Evolutionary conservation across 2,797 vertebrate genomes (phyloP), one percentile per base, ranked within the genome.

Genomic region (Sternotherus odoratus): DNA sequence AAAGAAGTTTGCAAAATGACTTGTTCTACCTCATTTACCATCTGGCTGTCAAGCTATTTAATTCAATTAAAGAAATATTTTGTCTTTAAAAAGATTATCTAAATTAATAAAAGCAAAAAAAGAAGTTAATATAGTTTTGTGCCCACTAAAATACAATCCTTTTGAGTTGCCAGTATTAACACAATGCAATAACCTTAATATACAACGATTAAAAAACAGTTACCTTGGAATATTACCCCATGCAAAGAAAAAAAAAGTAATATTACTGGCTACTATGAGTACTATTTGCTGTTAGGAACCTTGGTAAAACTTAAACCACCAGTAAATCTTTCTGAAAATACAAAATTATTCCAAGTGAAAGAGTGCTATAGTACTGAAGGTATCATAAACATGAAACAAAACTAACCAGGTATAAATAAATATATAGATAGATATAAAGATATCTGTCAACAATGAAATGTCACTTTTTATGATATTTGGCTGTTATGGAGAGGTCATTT

Each of bases 211-310:
- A 87, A 92, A 77, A 46, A 77, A 43, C 90, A 90, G 91, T 66
- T 75, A 83, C 74, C 91, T 95, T 94, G 96, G 92, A 97, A 95
- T 91, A 88, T 97, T 93, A 87, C 79, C 26, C 79, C 91, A 90
- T 24, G 69, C 57, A 87, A 86, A 95, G 81, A 66, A 60, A 94
- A 95, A 95, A 93, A 93, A 12, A 93, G 83, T 77, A 96, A 95
- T 90, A 91, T 93, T 97, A 96, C 95, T 95, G 94, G 95, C 88
- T 96, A 97, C 92, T 95, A 94, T 94, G 94, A 96, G 92, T 91
- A 69, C 49, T 92, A 69, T 85, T 80, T 6, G 0, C 66, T 75
- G 53, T 96, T 93, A 96, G 92, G 93, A 95, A 89, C 80, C 88
- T 96, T 95, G 87, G 88, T 95, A 96, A 97, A 95, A 88, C 86